These are phyloP conservation scores for Myotis planiceps DNA, from an alignment of 2,797 vertebrate species.

Conservation along the genomic window DNA sequence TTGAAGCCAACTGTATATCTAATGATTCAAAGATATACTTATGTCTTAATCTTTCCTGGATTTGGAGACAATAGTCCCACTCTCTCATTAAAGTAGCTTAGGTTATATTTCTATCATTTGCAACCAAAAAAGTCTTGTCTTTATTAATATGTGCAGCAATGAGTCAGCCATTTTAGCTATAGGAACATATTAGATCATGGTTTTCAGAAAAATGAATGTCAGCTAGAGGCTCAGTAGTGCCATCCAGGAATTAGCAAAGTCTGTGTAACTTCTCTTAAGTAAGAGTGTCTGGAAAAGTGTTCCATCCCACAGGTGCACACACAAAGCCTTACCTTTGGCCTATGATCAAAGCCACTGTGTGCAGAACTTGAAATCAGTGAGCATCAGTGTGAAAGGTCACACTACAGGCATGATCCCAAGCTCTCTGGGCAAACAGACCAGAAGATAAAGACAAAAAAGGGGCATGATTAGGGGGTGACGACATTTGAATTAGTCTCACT, in stretches of 20 bases:
- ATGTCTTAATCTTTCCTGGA: not conserved
- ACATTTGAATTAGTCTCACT: not conserved
- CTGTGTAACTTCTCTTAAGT: not conserved
- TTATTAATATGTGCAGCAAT: not conserved
- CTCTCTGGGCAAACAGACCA: not conserved
- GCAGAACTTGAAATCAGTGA: not conserved
- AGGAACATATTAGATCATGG: not conserved
- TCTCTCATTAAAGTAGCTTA: not conserved
- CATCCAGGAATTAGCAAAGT: not conserved
- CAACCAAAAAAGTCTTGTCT: not conserved
- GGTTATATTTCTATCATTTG: not conserved
- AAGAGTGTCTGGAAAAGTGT: not conserved
- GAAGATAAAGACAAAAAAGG: not conserved
- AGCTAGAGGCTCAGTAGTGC: not conserved
- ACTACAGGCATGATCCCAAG: not conserved
- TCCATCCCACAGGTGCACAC: not conserved
- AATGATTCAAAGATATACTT: not conserved
- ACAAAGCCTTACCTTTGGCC: not conserved
- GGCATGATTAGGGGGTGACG: not conserved
- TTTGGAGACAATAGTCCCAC: not conserved
- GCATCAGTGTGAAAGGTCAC: not conserved
- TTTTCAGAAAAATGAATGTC: slow-evolving; percentile 2
- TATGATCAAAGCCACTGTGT: not conserved
- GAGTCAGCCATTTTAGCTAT: not conserved
- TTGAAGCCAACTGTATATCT: not conserved